A percentile compares a stretch with the other conserved stretches of the same genome.
Evolutionary conservation across 2,888 invertebrate genomes (phyloP).

Genomic region (Ornithoptera priamus): DNA sequence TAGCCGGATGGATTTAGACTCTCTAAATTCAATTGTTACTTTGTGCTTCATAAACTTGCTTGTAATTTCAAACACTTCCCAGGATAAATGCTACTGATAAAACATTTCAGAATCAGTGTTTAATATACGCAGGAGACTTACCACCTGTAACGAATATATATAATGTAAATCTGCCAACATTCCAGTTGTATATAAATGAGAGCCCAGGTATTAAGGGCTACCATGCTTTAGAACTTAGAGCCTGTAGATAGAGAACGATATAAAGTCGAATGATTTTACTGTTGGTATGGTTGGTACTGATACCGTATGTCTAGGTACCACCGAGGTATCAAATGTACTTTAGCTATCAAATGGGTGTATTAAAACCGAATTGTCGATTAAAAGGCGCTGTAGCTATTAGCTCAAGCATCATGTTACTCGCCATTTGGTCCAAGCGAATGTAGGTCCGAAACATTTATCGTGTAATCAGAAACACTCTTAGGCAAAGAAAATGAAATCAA

Average conservation of each 20-base stretch:
- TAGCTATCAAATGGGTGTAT: not conserved
- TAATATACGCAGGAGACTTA: no score
- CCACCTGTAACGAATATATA: no score
- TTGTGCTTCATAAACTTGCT: not conserved
- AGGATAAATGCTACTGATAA: not conserved
- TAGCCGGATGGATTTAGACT: not conserved
- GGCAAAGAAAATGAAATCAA: not conserved
- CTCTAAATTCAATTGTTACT: not conserved
- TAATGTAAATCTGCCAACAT: no score
- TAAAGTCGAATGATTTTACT: no score
- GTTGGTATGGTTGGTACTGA: no score
- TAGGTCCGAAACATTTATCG: not conserved
- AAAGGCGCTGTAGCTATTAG: not conserved
- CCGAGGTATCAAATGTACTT: no score
- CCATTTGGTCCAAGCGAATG: not conserved
- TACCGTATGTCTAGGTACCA: no score
- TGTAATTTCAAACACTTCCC: not conserved
- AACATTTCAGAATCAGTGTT: not conserved
- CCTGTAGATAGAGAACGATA: no score
- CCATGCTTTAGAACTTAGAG: no score
- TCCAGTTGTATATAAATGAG: no score
- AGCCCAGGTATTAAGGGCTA: no score
- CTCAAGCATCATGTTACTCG: not conserved
- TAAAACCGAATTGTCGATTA: not conserved
- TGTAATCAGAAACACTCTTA: not conserved